Evolutionary conservation across 2,797 vertebrate genomes (phyloP).

Genomic region (Danio albolineatus): DNA sequence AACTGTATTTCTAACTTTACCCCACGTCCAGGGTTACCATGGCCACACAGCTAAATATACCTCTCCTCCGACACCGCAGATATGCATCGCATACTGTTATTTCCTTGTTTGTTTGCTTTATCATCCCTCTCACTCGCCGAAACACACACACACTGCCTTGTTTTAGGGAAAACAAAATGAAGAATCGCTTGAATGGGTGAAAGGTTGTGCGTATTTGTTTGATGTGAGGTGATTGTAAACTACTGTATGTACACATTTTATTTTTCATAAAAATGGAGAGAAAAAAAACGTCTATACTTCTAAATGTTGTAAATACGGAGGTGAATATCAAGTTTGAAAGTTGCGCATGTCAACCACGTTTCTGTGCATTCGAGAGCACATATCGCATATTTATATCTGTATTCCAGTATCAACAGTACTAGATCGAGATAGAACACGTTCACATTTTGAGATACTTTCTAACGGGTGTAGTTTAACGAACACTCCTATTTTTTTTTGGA

Average conservation of each 20-base stretch:
- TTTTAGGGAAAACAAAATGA: constrained; percentile 14
- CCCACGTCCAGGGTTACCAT: constrained; percentile 50
- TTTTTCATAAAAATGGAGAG: constrained; percentile 73
- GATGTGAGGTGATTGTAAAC: constrained; percentile 78
- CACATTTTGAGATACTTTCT: neutral
- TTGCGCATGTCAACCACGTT: constrained; percentile 6
- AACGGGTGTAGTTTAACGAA: neutral
- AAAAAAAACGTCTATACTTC: constrained; percentile 76
- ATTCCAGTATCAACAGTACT: neutral
- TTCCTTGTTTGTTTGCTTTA: neutral
- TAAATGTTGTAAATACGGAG: constrained; percentile 77
- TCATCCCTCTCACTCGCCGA: neutral
- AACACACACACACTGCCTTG: constrained; percentile 32
- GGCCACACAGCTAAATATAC: constrained; percentile 52
- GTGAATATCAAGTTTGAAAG: constrained; percentile 16
- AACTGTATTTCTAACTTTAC: constrained; percentile 34
- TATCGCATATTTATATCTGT: constrained; percentile 32
- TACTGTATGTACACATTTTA: constrained; percentile 78
- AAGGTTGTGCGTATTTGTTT: constrained; percentile 59
- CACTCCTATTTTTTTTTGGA: too few relatives aligned
- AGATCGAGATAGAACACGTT: neutral
- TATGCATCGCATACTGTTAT: constrained; percentile 13
- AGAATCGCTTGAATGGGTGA: constrained; percentile 21
- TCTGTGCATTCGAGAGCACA: constrained; percentile 31
- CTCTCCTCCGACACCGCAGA: constrained; percentile 18